These are phyloP conservation scores for Xyliphius kryptos DNA, from an alignment of 2,113 vertebrate genomes.

Conservation along the genomic window DNA sequence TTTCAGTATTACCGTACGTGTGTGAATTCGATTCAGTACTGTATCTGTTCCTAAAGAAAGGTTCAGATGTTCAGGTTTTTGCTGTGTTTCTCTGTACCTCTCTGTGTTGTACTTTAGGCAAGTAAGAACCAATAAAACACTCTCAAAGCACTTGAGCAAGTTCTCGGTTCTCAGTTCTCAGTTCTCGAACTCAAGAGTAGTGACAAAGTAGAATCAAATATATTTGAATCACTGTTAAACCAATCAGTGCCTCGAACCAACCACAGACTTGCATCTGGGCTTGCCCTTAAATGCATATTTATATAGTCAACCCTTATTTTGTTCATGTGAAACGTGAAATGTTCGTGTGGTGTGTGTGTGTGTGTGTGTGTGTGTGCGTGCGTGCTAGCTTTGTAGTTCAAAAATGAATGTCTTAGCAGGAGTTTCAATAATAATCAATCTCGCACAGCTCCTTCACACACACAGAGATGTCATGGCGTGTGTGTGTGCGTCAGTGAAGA, in stretches of 20 bases:
- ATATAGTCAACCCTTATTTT: background rate
- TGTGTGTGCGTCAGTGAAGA: conserved; percentile 8
- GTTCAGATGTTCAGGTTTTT: too few relatives aligned
- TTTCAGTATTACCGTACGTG: too few relatives aligned
- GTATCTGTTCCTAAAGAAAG: too few relatives aligned
- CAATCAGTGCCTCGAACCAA: background rate
- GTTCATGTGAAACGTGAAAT: background rate
- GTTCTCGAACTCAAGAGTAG: background rate
- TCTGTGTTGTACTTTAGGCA: background rate
- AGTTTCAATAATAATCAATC: background rate
- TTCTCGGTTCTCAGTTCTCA: background rate
- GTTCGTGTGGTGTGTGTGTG: too few relatives aligned
- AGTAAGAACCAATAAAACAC: background rate
- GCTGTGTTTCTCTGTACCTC: too few relatives aligned
- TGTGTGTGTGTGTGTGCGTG: conserved; percentile 2
- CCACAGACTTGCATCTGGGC: background rate
- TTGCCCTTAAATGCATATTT: background rate
- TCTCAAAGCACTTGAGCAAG: background rate
- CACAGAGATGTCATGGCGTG: conserved; percentile 12
- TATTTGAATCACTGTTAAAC: background rate
- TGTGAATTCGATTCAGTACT: too few relatives aligned
- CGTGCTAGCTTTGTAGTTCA: background rate
- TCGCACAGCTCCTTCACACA: conserved; percentile 2
- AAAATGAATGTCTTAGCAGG: background rate
- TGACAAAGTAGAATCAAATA: background rate